Evolutionary conservation across 2,888 invertebrate genomes (phyloP), one percentile per base, ranked within the genome.

Genomic region (Norana najaformis): DNA sequence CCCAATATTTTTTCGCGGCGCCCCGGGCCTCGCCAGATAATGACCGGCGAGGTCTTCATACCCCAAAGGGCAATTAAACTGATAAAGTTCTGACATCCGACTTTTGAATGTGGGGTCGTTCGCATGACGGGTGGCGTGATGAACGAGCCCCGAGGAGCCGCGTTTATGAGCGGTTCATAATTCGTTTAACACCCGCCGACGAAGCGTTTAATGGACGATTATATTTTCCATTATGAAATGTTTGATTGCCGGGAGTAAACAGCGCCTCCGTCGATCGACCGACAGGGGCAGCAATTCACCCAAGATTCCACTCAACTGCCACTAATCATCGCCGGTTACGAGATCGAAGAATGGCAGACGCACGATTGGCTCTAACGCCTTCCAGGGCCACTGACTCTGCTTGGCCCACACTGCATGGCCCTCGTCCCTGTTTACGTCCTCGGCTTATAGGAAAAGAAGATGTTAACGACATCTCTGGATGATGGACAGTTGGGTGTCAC

Each of bases 61-160:
- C 69, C 69, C 69, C 69, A n/a, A 69, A 69, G 69, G 69, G 69
- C 69, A 69, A 69, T 69, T 69, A 69, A 69, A 69, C 69, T 69
- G 69, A 69, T 69, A 69, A 69, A n/a, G 69, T n/a, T n/a, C 69
- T 69, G 69, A 69, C 69, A 69, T 69, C 69, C 69, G 69, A 69
- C 69, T 69, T 69, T 69, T 69, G 69, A 69, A 69, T 69, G 69
- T n/a, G n/a, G 69, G 69, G 69, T 69, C 69, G 69, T 69, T 69
- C 69, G 69, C n/a, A 30, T 69, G 69, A 69, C 69, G 69, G 30
- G 69, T n/a, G 69, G 69, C 69, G 69, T 85, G 85, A 85, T 37
- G 85, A 85, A 85, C 85, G 85, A 85, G 85, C 85, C 85, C 85
- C 85, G 37, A 85, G 85, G 85, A 85, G 6, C 85, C 85, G 36